phyloP scores from a whole-genome alignment of 2,113 vertebrate genomes.

The Illadopsis cleaveri region DNA sequence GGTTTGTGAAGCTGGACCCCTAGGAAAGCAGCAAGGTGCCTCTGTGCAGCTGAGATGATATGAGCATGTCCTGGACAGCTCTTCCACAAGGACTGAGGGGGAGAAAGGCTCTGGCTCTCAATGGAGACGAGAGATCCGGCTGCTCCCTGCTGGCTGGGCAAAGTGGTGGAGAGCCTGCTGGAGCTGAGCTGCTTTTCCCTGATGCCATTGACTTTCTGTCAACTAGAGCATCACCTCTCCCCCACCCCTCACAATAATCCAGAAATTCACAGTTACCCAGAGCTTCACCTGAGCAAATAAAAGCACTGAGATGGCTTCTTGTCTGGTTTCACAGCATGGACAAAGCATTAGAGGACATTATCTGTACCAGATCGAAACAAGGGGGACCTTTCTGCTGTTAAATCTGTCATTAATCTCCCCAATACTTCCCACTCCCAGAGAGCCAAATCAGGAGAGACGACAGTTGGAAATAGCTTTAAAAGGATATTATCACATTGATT shows the following conservation, averaged over 20 bases:
- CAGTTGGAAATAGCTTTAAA: slow-evolving; percentile 44
- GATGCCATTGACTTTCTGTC: slow-evolving; percentile 57
- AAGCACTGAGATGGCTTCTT: slow-evolving; percentile 10
- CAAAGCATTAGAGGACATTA: slow-evolving; percentile 50
- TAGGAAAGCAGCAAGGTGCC: slow-evolving; percentile 16
- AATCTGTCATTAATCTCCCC: slow-evolving; percentile 44
- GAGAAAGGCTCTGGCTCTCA: neutral
- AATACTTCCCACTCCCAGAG: slow-evolving; percentile 15
- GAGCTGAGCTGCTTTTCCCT: fast-evolving
- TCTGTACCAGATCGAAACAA: slow-evolving; percentile 31
- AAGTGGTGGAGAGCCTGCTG: neutral
- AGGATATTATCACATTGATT: slow-evolving; percentile 58
- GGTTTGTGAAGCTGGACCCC: neutral
- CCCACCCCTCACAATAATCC: neutral
- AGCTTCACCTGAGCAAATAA: slow-evolving; percentile 11
- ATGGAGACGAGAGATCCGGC: neutral
- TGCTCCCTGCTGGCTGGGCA: neutral
- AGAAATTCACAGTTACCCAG: neutral
- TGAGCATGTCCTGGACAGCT: neutral
- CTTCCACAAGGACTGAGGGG: neutral
- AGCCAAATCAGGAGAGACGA: neutral
- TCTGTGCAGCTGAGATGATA: slow-evolving; percentile 18
- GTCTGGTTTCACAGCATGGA: slow-evolving; percentile 57
- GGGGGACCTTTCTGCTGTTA: slow-evolving; percentile 27
- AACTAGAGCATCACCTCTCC: neutral